These are phyloP conservation scores for Argyrosomus japonicus DNA, from an alignment of 2,113 vertebrate species.

Conservation along the genomic window DNA sequence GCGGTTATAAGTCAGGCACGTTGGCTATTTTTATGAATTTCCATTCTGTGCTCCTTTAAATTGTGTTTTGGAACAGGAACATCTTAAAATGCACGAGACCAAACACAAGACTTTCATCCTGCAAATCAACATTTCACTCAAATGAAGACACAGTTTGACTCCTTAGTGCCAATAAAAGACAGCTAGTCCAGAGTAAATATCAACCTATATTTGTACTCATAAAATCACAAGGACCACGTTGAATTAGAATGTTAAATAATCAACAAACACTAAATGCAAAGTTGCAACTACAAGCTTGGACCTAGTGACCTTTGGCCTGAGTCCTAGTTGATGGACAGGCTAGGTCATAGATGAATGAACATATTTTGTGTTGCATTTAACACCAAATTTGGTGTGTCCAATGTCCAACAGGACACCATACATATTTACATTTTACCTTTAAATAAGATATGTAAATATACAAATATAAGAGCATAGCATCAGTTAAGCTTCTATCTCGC, in stretches of 20 bases:
- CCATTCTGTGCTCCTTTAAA: conserved; percentile 36
- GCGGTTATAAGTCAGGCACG: conserved; percentile 29
- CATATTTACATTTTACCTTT: neutral
- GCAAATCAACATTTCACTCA: neutral
- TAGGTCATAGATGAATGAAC: neutral
- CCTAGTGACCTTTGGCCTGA: neutral
- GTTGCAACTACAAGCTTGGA: neutral
- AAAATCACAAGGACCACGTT: neutral
- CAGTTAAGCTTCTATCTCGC: neutral
- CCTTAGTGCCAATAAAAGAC: neutral
- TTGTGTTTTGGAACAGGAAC: conserved; percentile 15
- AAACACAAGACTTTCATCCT: neutral
- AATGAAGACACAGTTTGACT: neutral
- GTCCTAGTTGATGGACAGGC: neutral
- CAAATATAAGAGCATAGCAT: neutral
- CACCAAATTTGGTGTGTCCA: too few relatives aligned
- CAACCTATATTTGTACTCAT: neutral
- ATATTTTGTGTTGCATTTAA: neutral
- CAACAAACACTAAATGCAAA: neutral
- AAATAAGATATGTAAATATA: neutral
- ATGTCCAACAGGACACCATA: too few relatives aligned
- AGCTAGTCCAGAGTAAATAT: neutral
- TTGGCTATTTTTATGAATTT: conserved; percentile 51
- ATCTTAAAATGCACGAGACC: conserved; percentile 11
- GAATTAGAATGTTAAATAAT: neutral